A percentile compares a stretch with the other conserved stretches of the same genome.
Evolutionary conservation across 2,797 vertebrate genomes (phyloP).

Genomic region (Enteromius fasciolatus): DNA sequence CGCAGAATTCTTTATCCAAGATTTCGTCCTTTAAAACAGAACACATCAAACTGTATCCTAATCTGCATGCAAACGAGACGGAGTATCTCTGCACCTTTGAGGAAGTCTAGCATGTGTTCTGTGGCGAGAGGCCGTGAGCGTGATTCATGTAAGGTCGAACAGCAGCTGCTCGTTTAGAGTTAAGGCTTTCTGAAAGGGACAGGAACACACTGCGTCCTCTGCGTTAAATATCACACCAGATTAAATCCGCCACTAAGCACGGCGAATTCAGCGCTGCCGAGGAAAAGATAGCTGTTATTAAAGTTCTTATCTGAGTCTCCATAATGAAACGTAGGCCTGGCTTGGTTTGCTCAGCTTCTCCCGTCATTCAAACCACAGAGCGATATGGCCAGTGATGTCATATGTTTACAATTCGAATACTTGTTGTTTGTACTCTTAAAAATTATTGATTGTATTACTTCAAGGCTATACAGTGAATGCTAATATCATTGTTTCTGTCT

Average conservation of each 20-base stretch:
- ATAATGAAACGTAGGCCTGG: conserved; percentile 74
- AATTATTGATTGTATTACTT: neutral
- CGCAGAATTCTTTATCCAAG: conserved; percentile 1
- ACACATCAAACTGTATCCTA: conserved; percentile 1
- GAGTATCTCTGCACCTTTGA: conserved; percentile 15
- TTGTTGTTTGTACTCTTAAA: conserved; percentile 9
- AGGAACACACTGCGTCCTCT: conserved; percentile 27
- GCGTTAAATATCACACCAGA: conserved; percentile 73
- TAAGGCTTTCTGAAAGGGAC: conserved; percentile 51
- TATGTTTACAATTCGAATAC: conserved; percentile 32
- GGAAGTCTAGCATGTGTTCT: conserved; percentile 42
- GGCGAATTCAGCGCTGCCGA: conserved; percentile 66
- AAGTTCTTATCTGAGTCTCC: conserved; percentile 87
- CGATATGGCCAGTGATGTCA: conserved; percentile 47
- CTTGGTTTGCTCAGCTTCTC: conserved; percentile 54
- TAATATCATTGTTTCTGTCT: neutral
- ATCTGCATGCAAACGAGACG: conserved; percentile 42
- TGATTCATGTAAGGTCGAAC: conserved; percentile 42
- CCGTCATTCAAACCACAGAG: conserved; percentile 17
- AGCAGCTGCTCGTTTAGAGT: conserved; percentile 52
- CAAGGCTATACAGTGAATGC: neutral
- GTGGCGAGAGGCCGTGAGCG: conserved; percentile 18
- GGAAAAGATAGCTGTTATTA: conserved; percentile 86
- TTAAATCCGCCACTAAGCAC: conserved; percentile 70
- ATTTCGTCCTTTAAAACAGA: conserved; percentile 25